Percentiles rank a stretch among this genome's conserved stretches.
Conservation (phyloP, 1,140 invertebrate species). For the Rhizoglyphus robini region DNA sequence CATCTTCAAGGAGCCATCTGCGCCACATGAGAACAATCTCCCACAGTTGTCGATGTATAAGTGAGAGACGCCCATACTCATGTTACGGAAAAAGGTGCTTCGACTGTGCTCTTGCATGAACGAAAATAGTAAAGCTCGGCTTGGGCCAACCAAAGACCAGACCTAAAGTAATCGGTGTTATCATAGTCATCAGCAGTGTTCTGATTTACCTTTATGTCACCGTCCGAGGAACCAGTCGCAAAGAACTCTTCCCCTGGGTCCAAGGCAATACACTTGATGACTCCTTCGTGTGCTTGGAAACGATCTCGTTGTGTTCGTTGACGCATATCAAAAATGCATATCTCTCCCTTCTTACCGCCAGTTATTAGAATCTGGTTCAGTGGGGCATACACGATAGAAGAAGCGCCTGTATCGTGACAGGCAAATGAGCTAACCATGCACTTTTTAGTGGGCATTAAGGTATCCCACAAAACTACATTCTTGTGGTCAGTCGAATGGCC, state of each 20-base stretch:
- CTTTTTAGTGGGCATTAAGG: conserved; percentile 84
- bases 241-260: conserved; percentile 92
- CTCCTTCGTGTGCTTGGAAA: conserved; percentile 71
- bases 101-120: conserved; percentile 75
- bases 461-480: conserved; percentile 98
- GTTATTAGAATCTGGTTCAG: conserved; percentile 74
- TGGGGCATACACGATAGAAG: conserved; percentile 74
- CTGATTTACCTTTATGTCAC: conserved; percentile 82
- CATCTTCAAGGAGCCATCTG: conserved; percentile 96
- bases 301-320: conserved; percentile 71
- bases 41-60: conserved; percentile 69
- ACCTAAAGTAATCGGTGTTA: conserved; percentile 45
- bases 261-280: conserved; percentile 83
- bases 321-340: conserved; percentile 75
- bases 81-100: conserved; percentile 87
- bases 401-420: conserved; percentile 79
- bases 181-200: background rate
- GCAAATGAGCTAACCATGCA: conserved; percentile 74
- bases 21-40: conserved; percentile 90
- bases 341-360: conserved; percentile 86
- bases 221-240: conserved; percentile 92
- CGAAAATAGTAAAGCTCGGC: conserved; percentile 66
- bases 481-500: conserved; percentile 90
- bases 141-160: conserved; percentile 55
- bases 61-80: conserved; percentile 90